phyloP scores from a whole-genome alignment of 2,113 vertebrate genomes.

The Aegypius monachus region DNA sequence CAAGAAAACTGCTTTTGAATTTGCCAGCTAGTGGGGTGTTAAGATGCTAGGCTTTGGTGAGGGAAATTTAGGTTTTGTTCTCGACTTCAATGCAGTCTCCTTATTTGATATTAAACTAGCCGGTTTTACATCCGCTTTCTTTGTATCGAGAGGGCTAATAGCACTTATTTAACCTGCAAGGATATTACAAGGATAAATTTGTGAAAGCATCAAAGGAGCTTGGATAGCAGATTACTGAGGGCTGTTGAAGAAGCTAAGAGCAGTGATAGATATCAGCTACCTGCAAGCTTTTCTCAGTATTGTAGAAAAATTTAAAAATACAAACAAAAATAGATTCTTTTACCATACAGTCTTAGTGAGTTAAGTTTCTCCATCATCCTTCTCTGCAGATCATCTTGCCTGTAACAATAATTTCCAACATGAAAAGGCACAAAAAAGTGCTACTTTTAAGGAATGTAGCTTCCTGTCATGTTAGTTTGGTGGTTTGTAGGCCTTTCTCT shows the following conservation, averaged over 20 bases:
- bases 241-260: neutral
- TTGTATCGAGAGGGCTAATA: neutral
- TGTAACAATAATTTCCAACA: neutral
- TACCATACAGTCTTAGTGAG: neutral
- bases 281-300: neutral
- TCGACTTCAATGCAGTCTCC: neutral
- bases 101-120: neutral
- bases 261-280: neutral
- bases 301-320: neutral
- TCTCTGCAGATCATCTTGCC: neutral
- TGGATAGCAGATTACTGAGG: neutral
- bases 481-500: neutral
- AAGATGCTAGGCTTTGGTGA: neutral
- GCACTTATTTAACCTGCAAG: neutral
- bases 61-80: neutral
- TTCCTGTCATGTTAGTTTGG: neutral
- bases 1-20: neutral
- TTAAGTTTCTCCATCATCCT: neutral
- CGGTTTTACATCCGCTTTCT: neutral
- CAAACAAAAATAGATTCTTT: neutral
- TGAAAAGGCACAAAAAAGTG: neutral
- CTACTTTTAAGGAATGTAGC: neutral
- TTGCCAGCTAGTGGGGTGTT: neutral
- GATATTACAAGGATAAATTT: neutral
- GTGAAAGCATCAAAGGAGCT: neutral